Conservation (phyloP, 35 echinoderm and acorn worm species). For the Eucidaris tribuloides region DNA sequence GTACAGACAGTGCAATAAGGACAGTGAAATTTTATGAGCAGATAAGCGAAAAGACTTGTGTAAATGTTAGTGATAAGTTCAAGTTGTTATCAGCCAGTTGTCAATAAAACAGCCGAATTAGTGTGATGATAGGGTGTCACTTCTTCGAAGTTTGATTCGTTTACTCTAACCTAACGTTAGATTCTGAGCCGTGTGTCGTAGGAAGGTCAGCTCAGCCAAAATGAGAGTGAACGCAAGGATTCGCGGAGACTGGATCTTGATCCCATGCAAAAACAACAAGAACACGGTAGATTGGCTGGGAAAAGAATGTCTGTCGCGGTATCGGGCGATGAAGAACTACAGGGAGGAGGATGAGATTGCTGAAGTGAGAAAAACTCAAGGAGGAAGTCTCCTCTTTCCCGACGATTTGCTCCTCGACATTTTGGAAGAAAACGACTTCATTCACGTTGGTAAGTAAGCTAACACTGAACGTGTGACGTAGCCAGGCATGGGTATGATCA, state of each 20-base stretch:
- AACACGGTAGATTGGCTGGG: slow-evolving; percentile 65
- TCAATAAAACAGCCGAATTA: too few relatives aligned
- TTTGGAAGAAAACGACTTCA: slow-evolving; percentile 84
- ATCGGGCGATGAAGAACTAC: slow-evolving; percentile 42
- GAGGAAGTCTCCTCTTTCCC: slow-evolving; percentile 81
- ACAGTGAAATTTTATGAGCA: too few relatives aligned
- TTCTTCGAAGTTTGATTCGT: too few relatives aligned
- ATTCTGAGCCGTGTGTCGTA: too few relatives aligned
- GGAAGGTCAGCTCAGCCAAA: background rate
- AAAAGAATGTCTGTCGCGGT: slow-evolving; percentile 56
- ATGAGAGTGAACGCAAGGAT: slow-evolving; percentile 89
- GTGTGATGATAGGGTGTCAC: too few relatives aligned
- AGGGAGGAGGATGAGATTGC: slow-evolving; percentile 26
- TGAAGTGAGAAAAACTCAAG: slow-evolving; percentile 76
- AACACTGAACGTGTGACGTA: background rate
- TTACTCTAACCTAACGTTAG: too few relatives aligned
- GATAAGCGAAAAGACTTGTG: too few relatives aligned
- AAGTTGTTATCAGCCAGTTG: too few relatives aligned
- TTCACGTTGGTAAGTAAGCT: slow-evolving; percentile 68
- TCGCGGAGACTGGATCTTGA: slow-evolving; percentile 82
- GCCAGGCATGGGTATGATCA: background rate
- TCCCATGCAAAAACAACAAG: slow-evolving; percentile 57
- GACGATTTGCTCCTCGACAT: slow-evolving; percentile 71
- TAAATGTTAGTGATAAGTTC: too few relatives aligned
- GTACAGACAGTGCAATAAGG: too few relatives aligned